phyloP scores from a whole-genome alignment of 2,113 vertebrate genomes.

The Tretioscincus oriximinensis region DNA sequence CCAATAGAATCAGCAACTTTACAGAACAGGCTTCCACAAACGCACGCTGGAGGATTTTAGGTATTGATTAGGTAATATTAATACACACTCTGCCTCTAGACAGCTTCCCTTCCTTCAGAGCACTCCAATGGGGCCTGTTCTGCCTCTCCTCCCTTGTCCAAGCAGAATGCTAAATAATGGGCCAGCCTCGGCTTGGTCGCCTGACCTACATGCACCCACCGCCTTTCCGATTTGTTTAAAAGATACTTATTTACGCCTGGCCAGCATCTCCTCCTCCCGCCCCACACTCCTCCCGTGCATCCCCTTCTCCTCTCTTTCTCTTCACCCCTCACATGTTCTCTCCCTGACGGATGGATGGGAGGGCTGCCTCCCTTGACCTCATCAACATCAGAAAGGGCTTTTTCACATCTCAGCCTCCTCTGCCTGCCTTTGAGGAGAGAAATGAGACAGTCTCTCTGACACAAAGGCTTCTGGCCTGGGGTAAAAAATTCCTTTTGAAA shows the following conservation, averaged over 20 bases:
- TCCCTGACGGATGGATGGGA: constrained; percentile 70
- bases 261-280: constrained; percentile 53
- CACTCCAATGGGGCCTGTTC: constrained; percentile 64
- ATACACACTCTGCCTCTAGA: constrained; percentile 79
- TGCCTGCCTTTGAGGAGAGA: constrained; percentile 85
- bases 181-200: constrained; percentile 69
- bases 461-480: constrained; percentile 83
- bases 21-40: constrained; percentile 63
- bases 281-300: constrained; percentile 54
- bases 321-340: constrained; percentile 63
- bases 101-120: constrained; percentile 70
- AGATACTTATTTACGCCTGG: constrained; percentile 45
- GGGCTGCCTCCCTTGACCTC: constrained; percentile 79
- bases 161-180: constrained; percentile 72
- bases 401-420: constrained; percentile 84
- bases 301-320: constrained; percentile 54
- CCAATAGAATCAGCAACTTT: constrained; percentile 66
- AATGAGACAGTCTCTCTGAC: constrained; percentile 82
- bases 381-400: constrained; percentile 82
- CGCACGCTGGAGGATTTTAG: constrained; percentile 75
- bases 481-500: constrained; percentile 83
- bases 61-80: constrained; percentile 86
- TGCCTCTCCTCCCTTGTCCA: constrained; percentile 70
- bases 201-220: constrained; percentile 62
- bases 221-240: constrained; percentile 10